Conservation (phyloP, 2,797 vertebrate species). For the Buphagus erythrorhynchus region DNA sequence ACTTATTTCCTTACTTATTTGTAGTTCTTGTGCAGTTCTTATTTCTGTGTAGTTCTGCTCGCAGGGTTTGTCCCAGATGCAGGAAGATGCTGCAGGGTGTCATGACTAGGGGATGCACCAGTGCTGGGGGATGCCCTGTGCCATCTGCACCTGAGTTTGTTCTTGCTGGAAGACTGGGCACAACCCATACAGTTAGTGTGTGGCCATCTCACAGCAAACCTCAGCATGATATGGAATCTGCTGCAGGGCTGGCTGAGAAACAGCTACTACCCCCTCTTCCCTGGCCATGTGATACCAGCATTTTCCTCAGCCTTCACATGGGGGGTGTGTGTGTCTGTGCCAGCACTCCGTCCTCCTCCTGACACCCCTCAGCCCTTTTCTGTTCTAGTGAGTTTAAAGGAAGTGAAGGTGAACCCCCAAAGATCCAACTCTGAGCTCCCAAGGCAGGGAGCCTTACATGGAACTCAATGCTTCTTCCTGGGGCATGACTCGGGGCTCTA, state of each 20-base stretch:
- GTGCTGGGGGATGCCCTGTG: not conserved
- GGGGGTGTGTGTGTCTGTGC: fast-evolving
- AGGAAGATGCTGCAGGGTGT: not conserved
- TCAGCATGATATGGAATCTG: fast-evolving
- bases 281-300: fast-evolving
- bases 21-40: not conserved
- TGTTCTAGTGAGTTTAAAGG: not conserved
- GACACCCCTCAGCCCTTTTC: not conserved
- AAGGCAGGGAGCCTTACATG: not conserved
- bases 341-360: not conserved
- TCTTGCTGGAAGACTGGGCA: not conserved
- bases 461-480: fast-evolving
- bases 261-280: not conserved
- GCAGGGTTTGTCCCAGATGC: not conserved
- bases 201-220: not conserved
- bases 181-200: fast-evolving
- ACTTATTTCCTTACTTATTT: not conserved
- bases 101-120: not conserved
- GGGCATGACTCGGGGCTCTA: fast-evolving
- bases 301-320: fast-evolving
- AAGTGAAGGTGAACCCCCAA: not conserved
- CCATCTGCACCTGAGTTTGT: not conserved
- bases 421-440: not conserved
- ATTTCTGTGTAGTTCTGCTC: not conserved
- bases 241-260: not conserved